Conservation (phyloP, 2,113 vertebrate genomes). For the Tringa solitaria region DNA sequence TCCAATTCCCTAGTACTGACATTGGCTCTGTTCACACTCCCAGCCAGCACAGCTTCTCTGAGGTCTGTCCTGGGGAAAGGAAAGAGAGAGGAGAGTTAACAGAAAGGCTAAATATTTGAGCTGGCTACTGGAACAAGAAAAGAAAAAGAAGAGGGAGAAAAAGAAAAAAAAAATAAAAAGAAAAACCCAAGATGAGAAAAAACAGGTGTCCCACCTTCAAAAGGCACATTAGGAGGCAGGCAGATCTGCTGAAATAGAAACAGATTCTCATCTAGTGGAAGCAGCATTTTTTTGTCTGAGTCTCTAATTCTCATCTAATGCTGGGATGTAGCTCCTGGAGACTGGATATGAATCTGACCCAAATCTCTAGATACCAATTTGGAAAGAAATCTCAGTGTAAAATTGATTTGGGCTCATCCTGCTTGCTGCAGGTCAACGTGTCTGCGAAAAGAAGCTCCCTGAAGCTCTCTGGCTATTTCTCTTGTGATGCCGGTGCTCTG, state of each 20-base stretch:
- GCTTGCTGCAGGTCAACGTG: background rate
- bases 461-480: background rate
- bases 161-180: background rate
- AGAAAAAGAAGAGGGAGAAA: too few species aligned
- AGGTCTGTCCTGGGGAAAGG: background rate
- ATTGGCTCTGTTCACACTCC: background rate
- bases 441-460: background rate
- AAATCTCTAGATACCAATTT: background rate
- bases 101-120: background rate
- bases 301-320: background rate
- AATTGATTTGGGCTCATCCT: background rate
- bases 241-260: background rate
- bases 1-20: background rate
- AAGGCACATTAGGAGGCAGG: background rate
- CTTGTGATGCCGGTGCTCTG: background rate
- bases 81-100: background rate
- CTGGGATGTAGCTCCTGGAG: background rate
- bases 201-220: background rate
- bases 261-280: background rate
- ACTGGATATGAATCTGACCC: background rate
- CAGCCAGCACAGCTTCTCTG: background rate
- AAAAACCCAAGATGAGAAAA: background rate
- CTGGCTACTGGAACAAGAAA: background rate
- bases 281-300: background rate
- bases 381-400: background rate